Conservation (phyloP, 2,797 vertebrate species). For the Parauchenoglanis punctatus region DNA sequence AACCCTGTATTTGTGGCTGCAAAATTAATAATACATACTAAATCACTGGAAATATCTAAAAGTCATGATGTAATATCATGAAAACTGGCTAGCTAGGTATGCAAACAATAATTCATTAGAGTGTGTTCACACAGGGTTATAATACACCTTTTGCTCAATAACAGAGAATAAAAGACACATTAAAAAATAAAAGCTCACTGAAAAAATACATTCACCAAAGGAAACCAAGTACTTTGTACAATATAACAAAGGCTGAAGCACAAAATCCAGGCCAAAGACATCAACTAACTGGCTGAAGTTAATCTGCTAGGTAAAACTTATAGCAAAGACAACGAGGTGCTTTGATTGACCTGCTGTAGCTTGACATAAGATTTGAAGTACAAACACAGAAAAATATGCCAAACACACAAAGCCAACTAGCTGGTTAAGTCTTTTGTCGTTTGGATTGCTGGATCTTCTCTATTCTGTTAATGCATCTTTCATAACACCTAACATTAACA, state of each 20-base stretch:
- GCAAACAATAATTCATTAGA: background rate
- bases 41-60: background rate
- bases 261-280: background rate
- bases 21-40: background rate
- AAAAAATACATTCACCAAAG: background rate
- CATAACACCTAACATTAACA: background rate
- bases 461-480: background rate
- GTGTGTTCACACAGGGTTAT: background rate
- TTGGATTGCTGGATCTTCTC: background rate
- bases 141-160: background rate
- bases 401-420: background rate
- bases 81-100: background rate
- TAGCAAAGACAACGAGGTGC: background rate
- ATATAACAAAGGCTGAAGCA: background rate
- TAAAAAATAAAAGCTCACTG: background rate
- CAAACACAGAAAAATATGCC: too few species aligned
- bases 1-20: background rate
- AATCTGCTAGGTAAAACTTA: background rate
- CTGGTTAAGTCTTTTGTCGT: too few species aligned
- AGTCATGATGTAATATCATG: background rate
- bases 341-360: background rate
- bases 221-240: background rate
- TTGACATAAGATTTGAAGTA: background rate
- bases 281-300: background rate
- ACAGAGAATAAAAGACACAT: background rate